A percentile compares a stretch with the other conserved stretches of the same genome.
Conservation (phyloP, 2,888 invertebrate genomes). For the Dendrolimus houi region DNA sequence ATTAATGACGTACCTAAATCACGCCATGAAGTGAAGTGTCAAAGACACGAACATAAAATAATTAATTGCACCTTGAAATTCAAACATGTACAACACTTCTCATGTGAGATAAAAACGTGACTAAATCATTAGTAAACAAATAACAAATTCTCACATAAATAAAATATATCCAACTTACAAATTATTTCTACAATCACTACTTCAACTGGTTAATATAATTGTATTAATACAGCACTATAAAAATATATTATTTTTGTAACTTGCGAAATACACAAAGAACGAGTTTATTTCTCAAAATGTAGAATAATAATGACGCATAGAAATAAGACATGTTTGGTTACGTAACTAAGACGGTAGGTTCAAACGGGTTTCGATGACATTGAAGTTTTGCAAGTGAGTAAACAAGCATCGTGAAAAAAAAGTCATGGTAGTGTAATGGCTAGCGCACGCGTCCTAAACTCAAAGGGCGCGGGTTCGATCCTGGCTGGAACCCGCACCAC, state of each 20-base stretch:
- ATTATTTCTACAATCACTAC: no score
- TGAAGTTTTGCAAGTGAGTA: slow-evolving; percentile 13
- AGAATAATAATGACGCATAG: neutral
- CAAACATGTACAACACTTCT: slow-evolving; percentile 7
- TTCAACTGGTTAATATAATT: no score
- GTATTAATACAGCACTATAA: no score
- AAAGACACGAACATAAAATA: slow-evolving; percentile 20
- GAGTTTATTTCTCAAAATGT: neutral
- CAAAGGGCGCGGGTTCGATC: no score
- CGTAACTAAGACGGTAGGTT: slow-evolving; percentile 13
- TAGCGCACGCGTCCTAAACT: no score
- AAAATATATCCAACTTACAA: no score
- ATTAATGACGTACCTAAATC: neutral
- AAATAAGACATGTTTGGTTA: slow-evolving; percentile 8
- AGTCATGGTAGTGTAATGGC: no score
- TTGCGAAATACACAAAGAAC: neutral
- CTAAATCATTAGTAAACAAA: neutral
- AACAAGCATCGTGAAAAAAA: neutral
- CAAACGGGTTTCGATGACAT: slow-evolving; percentile 27
- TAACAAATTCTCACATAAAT: no score
- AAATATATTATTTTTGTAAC: no score
- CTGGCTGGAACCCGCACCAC: no score
- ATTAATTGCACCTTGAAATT: slow-evolving; percentile 34
- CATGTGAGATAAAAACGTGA: neutral
- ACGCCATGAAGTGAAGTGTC: slow-evolving; percentile 11